Conservation (phyloP, 2,113 vertebrate species). For the Procapra przewalskii region DNA sequence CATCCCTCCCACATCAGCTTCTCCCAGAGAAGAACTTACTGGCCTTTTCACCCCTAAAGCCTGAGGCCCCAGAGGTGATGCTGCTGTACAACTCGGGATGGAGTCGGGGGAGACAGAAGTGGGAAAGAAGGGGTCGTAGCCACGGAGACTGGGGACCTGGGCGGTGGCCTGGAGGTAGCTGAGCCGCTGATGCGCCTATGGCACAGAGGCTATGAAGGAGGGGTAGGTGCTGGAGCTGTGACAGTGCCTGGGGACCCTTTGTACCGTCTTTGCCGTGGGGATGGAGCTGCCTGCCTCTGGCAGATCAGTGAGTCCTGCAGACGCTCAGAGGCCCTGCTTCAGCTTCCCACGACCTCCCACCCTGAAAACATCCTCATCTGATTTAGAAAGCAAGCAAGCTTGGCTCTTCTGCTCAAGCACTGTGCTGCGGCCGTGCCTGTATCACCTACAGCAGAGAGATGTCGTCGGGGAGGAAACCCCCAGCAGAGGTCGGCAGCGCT, state of each 20-base stretch:
- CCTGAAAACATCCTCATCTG: neutral
- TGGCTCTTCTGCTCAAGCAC: neutral
- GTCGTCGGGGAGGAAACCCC: neutral
- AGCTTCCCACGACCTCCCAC: neutral
- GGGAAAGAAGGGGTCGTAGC: neutral
- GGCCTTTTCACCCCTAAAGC: neutral
- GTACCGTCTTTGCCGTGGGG: neutral
- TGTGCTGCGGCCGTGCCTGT: too few relatives aligned
- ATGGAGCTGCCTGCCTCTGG: neutral
- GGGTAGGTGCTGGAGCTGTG: neutral
- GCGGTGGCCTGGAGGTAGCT: neutral
- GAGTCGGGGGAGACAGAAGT: neutral
- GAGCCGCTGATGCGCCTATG: fast-evolving
- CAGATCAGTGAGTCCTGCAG: too few relatives aligned
- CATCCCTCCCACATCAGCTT: neutral
- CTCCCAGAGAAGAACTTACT: neutral
- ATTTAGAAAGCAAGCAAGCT: neutral
- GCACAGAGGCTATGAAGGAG: neutral
- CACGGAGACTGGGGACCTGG: neutral
- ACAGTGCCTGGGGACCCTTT: fast-evolving
- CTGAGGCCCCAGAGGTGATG: neutral
- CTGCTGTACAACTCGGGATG: neutral
- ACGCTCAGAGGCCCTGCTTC: neutral
- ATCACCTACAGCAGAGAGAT: neutral
- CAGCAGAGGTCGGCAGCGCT: neutral